Evolutionary conservation across 2,113 vertebrate species (phyloP).

Genomic region (Stigmatopora nigra): DNA sequence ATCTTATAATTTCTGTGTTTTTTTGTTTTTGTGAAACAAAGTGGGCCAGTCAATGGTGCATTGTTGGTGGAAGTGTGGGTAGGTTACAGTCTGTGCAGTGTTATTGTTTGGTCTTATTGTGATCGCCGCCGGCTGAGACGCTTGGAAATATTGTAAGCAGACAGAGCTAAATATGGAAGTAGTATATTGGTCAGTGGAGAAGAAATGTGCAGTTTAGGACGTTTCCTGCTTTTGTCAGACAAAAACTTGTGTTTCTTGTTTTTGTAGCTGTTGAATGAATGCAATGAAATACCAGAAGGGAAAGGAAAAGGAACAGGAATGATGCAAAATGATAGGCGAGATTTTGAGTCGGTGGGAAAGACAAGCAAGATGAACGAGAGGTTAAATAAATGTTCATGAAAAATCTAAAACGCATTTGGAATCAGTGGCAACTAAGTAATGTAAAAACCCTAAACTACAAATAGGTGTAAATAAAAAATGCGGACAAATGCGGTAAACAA

Average conservation of each 20-base stretch:
- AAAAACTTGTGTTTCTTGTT: conserved; percentile 21
- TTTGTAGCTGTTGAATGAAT: conserved; percentile 19
- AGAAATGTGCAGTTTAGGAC: conserved; percentile 50
- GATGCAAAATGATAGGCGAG: not conserved
- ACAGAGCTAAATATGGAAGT: conserved; percentile 54
- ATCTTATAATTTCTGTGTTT: conserved; percentile 33
- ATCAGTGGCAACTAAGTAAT: not conserved
- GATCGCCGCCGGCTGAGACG: conserved; percentile 47
- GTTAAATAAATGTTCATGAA: conserved; percentile 20
- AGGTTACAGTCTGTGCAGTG: conserved; percentile 40
- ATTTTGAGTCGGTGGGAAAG: conserved; percentile 9
- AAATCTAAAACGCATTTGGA: not conserved
- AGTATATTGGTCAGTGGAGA: conserved; percentile 33
- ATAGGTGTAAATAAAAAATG: too few relatives aligned
- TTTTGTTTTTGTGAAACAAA: conserved; percentile 61
- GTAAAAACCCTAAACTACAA: too few relatives aligned
- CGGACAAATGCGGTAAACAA: too few relatives aligned
- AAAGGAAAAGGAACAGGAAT: conserved; percentile 11
- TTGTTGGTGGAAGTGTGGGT: conserved; percentile 46
- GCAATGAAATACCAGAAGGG: not conserved
- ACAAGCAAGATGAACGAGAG: conserved; percentile 15
- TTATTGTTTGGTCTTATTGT: conserved; percentile 61
- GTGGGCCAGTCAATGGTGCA: conserved; percentile 45
- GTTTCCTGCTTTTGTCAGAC: conserved; percentile 58
- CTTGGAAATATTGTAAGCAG: conserved; percentile 47